Percentiles rank a stretch among this genome's conserved stretches.
These are phyloP conservation scores for Muntiacus muntjak DNA, from an alignment of 2,113 vertebrate species.

Conservation along the genomic window DNA sequence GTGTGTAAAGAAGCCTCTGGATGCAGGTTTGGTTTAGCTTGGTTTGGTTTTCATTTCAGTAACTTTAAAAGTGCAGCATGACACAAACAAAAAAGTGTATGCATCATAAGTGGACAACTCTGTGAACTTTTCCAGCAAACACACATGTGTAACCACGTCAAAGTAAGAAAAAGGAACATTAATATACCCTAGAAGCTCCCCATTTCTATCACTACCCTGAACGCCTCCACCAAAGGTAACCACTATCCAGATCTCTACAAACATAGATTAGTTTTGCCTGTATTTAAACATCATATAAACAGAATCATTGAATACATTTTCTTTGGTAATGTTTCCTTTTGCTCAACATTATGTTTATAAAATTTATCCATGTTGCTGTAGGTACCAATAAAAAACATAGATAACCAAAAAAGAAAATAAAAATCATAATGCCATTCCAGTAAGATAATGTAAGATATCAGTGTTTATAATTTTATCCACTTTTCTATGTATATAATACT, in stretches of 20 bases:
- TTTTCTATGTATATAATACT: not conserved
- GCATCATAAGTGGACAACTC: not conserved
- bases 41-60: not conserved
- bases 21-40: not conserved
- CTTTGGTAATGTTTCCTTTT: not conserved
- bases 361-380: not conserved
- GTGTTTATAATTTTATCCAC: not conserved
- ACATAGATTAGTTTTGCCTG: not conserved
- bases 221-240: not conserved
- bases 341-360: not conserved
- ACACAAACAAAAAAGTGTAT: not conserved
- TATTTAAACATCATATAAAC: conserved; percentile 2
- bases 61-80: not conserved
- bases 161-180: not conserved
- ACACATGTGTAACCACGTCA: not conserved
- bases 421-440: not conserved
- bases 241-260: not conserved
- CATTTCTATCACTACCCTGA: not conserved
- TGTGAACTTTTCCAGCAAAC: not conserved
- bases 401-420: conserved; percentile 14
- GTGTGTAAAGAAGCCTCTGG: not conserved
- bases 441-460: conserved; percentile 4
- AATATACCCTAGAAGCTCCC: not conserved
- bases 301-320: not conserved
- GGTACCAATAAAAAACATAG: not conserved